Evolutionary conservation across 2,113 vertebrate genomes (phyloP).

Genomic region (Oceanites oceanicus): DNA sequence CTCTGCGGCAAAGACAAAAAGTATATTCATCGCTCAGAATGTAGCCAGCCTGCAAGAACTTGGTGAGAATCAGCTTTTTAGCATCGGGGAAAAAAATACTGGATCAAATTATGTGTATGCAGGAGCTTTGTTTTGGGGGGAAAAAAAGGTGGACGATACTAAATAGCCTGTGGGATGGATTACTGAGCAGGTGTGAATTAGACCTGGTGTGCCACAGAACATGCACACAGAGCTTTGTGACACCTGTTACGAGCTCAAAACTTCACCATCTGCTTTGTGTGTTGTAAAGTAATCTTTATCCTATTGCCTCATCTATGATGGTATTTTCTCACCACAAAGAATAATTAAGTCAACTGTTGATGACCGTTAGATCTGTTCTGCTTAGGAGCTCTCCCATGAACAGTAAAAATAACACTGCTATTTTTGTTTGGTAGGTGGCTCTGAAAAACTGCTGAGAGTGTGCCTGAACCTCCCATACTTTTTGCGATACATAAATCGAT

Average conservation of each 20-base stretch:
- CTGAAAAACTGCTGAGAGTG: slow-evolving; percentile 94
- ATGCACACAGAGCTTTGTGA: background rate
- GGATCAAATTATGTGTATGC: background rate
- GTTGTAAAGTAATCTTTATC: background rate
- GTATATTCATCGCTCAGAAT: slow-evolving; percentile 96
- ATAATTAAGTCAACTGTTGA: background rate
- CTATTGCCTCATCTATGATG: background rate
- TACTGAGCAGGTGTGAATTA: background rate
- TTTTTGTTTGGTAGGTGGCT: slow-evolving; percentile 81
- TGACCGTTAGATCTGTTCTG: background rate
- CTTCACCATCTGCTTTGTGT: background rate
- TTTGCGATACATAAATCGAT: slow-evolving; percentile 97
- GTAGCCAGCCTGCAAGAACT: slow-evolving; percentile 97
- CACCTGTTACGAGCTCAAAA: accelerated
- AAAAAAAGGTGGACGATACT: background rate
- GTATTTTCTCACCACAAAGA: background rate
- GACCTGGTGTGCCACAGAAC: background rate
- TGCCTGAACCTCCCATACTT: slow-evolving; percentile 98
- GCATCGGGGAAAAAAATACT: background rate
- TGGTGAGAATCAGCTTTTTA: slow-evolving; percentile 76
- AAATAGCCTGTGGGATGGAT: background rate
- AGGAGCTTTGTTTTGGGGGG: background rate
- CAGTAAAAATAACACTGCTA: background rate
- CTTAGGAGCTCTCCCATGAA: background rate
- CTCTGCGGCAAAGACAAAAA: slow-evolving; percentile 90